Evolutionary conservation across 35 echinoderm and acorn worm genomes (phyloP).

Genomic region (Ptychodera flava): DNA sequence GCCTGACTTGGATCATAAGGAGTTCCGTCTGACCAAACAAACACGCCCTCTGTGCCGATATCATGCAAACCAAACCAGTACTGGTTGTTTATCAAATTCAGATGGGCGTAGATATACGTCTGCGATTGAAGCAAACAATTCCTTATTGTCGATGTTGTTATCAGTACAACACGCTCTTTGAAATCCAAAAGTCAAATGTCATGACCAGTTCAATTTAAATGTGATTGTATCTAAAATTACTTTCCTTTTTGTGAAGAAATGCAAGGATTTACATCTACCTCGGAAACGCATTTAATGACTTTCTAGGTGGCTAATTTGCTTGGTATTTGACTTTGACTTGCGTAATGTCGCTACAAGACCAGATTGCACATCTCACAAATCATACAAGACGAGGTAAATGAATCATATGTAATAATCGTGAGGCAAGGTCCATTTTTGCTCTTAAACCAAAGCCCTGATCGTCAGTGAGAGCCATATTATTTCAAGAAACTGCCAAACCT

Average conservation of each 20-base stretch:
- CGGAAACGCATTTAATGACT: too few relatives aligned
- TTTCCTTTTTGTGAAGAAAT: too few relatives aligned
- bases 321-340: too few relatives aligned
- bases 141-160: background rate
- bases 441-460: background rate
- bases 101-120: background rate
- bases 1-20: conserved; percentile 3
- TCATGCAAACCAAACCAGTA: conserved; percentile 86
- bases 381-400: too few relatives aligned
- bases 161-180: background rate
- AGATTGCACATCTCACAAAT: background rate
- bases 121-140: background rate
- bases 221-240: too few relatives aligned
- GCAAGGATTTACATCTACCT: too few relatives aligned
- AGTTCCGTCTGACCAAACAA: conserved; percentile 55
- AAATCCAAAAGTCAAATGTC: background rate
- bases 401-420: background rate
- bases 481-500: too few relatives aligned
- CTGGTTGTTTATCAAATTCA: background rate
- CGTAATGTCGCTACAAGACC: too few relatives aligned
- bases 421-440: background rate
- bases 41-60: conserved; percentile 46
- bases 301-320: too few relatives aligned
- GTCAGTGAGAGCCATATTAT: too few relatives aligned
- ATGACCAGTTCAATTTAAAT: too few relatives aligned